Evolutionary conservation across 2,888 invertebrate genomes (phyloP).

Genomic region (Stenotaenia linearis): DNA sequence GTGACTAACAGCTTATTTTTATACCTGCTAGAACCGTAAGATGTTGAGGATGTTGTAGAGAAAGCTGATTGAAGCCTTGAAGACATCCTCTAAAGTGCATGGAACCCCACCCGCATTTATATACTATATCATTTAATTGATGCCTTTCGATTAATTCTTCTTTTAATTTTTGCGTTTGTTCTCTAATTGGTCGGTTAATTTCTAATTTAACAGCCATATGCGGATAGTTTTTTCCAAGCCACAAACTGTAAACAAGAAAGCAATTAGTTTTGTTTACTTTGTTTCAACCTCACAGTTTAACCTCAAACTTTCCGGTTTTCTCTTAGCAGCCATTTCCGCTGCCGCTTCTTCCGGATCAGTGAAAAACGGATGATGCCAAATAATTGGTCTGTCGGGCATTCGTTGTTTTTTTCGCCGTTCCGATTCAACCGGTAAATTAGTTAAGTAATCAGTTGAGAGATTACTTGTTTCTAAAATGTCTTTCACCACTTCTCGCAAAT

Average conservation of each 20-base stretch:
- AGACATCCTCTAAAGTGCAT: slow-evolving; percentile 86
- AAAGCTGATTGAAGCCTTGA: slow-evolving; percentile 70
- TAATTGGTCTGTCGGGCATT: slow-evolving; percentile 36
- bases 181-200: slow-evolving; percentile 60
- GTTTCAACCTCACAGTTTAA: too few relatives aligned
- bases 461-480: slow-evolving; percentile 73
- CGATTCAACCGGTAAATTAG: slow-evolving; percentile 55
- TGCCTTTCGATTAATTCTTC: slow-evolving; percentile 54
- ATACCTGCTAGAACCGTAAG: slow-evolving; percentile 59
- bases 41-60: slow-evolving; percentile 65
- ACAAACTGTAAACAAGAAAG: too few relatives aligned
- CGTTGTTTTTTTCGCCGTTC: slow-evolving; percentile 44
- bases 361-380: slow-evolving; percentile 21
- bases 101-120: slow-evolving; percentile 48
- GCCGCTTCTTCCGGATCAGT: slow-evolving; percentile 26
- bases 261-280: too few relatives aligned
- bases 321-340: slow-evolving; percentile 33
- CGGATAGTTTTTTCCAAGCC: slow-evolving; percentile 65
- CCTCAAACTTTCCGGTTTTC: slow-evolving; percentile 30
- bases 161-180: slow-evolving; percentile 66
- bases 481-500: slow-evolving; percentile 66
- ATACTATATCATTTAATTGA: slow-evolving; percentile 53
- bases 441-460: slow-evolving; percentile 79
- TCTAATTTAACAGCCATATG: slow-evolving; percentile 62
- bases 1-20: too few relatives aligned